Evolutionary conservation across 2,797 vertebrate genomes (phyloP).

Genomic region (Sciurus carolinensis): DNA sequence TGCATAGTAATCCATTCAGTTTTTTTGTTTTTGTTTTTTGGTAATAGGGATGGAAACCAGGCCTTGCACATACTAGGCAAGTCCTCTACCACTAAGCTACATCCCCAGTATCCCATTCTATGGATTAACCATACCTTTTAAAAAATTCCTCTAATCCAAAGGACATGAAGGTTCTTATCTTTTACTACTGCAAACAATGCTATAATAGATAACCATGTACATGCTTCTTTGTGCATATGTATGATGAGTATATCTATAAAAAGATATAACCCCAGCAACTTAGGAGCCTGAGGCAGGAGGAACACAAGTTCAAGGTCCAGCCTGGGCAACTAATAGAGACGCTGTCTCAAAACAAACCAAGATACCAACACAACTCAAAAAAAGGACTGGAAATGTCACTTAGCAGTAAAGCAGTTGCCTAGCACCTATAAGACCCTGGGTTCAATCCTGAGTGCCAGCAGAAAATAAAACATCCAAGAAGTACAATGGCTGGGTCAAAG

Average conservation of each 20-base stretch:
- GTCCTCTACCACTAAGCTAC: too few species aligned
- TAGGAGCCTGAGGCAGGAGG: background rate
- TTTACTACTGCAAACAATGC: conserved; percentile 13
- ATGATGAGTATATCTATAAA: background rate
- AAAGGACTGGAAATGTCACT: too few species aligned
- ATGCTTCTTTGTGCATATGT: background rate
- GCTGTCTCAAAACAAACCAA: background rate
- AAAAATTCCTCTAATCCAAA: background rate
- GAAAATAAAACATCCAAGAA: background rate
- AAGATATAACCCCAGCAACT: background rate
- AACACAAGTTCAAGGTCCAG: background rate
- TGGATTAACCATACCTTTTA: background rate
- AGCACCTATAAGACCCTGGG: background rate
- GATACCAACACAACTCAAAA: background rate
- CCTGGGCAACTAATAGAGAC: background rate
- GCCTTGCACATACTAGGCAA: too few species aligned
- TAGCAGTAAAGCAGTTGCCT: background rate
- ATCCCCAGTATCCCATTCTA: background rate
- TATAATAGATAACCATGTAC: background rate
- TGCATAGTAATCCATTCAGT: background rate
- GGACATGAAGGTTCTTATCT: background rate
- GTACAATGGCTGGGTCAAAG: conserved; percentile 11
- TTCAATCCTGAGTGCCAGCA: background rate
- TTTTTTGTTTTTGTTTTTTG: too few species aligned
- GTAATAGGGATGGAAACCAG: too few species aligned